Base-by-base conservation (phyloP, 37 sponge, comb jelly and placozoan species). In the Haliclona indistincta region DNA sequence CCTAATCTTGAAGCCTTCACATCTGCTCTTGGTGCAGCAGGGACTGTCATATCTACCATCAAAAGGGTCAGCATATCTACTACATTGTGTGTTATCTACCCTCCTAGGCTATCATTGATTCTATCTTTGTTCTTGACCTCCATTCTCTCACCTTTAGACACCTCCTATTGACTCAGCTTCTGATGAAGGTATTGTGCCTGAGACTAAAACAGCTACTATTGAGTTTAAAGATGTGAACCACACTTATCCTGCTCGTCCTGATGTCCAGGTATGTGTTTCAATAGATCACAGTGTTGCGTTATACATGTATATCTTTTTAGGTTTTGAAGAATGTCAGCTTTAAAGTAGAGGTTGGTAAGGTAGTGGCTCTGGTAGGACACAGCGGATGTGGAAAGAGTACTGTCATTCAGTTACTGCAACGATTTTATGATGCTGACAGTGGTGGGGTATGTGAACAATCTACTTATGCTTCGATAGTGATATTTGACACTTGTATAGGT, bases 331-430 rank as follows among this genome's bases (percentile, higher is more conserved):
- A 64, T 28, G 62, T 94, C 53, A 72, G 35, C 29, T 42, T 90
- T 33, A 79, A 56, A n/a, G 81, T 91, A 10, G 58, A 63, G 2
- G 69, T 66, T 34, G 95, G 95, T 25, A 52, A 90, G 68, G 86
- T 88, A 25, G 67, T 91, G 25, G 95, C 95, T 42, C 84, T 94
- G 29, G 95, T 94, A 22, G 95, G 95, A 13, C 77, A 92, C 34
- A 94, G 95, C 78, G 95, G 95, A 34, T 91, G 95, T 90, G 95
- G 95, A 41, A 94, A 94, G 79, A 90, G 92, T 56, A 94, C 95
- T 39, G 67, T 74, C 52, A 56, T 91, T 38, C 92, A 90, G 56
- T 69, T 94, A 39, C 47, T 94, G 13, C 92, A 94, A 73, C 73
- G 95, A 30, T 94, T 94, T 84, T 94, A 94, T 56, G 93, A 94